phyloP scores from a whole-genome alignment of 1,140 invertebrate species.

The Panonychus citri region DNA sequence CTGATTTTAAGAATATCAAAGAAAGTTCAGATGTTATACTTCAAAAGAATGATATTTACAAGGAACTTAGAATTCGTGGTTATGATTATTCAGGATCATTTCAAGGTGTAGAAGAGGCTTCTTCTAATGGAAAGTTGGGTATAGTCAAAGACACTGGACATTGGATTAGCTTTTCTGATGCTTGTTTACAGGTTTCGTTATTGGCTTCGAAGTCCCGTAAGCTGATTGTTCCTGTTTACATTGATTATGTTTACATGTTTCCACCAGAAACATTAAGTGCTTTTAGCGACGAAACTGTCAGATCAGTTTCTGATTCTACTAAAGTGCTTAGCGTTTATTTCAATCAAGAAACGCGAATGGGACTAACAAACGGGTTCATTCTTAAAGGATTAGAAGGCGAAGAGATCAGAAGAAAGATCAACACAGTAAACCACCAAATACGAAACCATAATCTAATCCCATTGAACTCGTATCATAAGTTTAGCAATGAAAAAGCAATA shows the following conservation, averaged over 20 bases:
- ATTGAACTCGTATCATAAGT: background rate
- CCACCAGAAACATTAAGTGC: background rate
- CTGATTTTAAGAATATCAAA: conserved; percentile 23
- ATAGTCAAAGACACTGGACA: conserved; percentile 54
- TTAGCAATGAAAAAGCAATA: background rate
- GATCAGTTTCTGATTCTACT: conserved; percentile 25
- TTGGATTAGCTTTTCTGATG: conserved; percentile 60
- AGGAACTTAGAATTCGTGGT: conserved; percentile 66
- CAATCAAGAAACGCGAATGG: conserved; percentile 3
- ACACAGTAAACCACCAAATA: conserved; percentile 26
- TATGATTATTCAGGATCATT: conserved; percentile 78
- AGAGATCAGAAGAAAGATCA: conserved; percentile 56
- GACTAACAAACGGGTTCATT: conserved; percentile 7
- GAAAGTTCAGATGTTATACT: conserved; percentile 23
- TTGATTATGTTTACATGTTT: background rate
- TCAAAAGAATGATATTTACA: conserved; percentile 33
- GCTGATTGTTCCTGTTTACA: conserved; percentile 32
- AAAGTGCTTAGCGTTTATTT: conserved; percentile 6
- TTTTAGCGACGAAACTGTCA: background rate
- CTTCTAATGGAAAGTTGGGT: conserved; percentile 29
- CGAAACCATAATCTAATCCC: background rate
- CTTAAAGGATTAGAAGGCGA: conserved; percentile 22
- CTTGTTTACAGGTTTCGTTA: background rate
- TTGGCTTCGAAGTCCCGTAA: background rate
- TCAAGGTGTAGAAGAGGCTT: conserved; percentile 40